phyloP scores from a whole-genome alignment of 2,797 vertebrate genomes.

The Lutjanus campechanus region DNA sequence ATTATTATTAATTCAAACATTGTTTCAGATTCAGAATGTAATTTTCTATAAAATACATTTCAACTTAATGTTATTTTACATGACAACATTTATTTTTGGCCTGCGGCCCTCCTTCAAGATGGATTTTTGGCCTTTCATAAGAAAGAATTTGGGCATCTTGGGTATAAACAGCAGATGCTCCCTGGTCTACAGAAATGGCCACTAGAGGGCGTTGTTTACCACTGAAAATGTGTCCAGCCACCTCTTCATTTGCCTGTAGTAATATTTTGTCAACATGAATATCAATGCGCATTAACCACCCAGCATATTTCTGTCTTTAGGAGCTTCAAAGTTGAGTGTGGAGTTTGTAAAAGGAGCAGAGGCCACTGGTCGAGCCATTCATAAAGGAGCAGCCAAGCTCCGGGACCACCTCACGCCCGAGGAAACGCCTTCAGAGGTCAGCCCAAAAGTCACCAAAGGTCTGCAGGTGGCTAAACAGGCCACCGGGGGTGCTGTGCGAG shows the following conservation, averaged over 20 bases:
- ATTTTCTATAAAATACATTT: too few species aligned
- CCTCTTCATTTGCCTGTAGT: neutral
- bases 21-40: too few species aligned
- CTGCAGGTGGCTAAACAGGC: constrained; percentile 91
- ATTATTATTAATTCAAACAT: too few species aligned
- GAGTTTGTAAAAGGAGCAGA: constrained; percentile 93
- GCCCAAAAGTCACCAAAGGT: constrained; percentile 88
- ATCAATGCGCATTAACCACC: neutral
- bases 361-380: constrained; percentile 93
- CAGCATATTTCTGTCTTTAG: constrained; percentile 75
- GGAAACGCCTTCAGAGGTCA: constrained; percentile 93
- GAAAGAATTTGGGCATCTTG: too few species aligned
- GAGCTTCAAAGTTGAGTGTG: constrained; percentile 91
- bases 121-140: too few species aligned
- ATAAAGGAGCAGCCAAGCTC: constrained; percentile 92
- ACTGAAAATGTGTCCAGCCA: neutral
- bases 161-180: neutral
- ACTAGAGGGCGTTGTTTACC: constrained; percentile 62
- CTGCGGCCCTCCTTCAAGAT: too few species aligned
- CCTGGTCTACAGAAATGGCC: constrained; percentile 13
- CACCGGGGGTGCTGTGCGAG: constrained; percentile 92
- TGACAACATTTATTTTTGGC: too few species aligned
- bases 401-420: constrained; percentile 93
- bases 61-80: too few species aligned
- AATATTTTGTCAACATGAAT: neutral